Base-by-base conservation (phyloP, 2,797 vertebrate genomes). In the Paramormyrops hopkinsi region DNA sequence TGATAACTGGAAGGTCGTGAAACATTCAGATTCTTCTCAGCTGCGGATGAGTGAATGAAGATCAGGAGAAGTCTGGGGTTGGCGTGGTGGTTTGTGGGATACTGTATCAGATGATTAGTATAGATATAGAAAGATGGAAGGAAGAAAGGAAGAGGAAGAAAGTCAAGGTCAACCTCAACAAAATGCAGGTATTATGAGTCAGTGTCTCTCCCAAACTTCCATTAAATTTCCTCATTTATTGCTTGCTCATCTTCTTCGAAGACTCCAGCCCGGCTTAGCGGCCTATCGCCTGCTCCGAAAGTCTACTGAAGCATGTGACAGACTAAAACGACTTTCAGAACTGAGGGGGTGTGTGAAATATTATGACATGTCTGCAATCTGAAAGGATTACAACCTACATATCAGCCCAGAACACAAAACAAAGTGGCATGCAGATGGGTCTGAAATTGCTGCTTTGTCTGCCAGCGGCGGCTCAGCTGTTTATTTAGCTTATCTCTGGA, bases 371-470 rank as follows among this genome's bases (percentile, higher is more conserved):
- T 96, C 94, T 88, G 94, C 93, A 94, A 93, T 93, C 95, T 94
- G 95, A 96, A 96, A 95, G 95, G 96, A 96, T 96, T 96, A 95
- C 95, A 94, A 95, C 95, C 95, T 95, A 95, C 84, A 95, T 96
- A 96, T 96, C 93, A 95, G 94, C 91, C 93, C 92, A 93, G 95
- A 95, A 94, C 93, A 93, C 94, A 53, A 54, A 86, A 86, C 51
- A 92, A 92, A 92, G 94, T 93, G 94, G 92, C 93, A 96, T 95
- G 95, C 94, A 95, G 95, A 96, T 95, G 84, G 96, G 93, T 94
- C 95, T 96, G 94, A 96, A 96, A 96, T 96, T 96, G 95, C 95
- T 94, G 94, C 94, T 94, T 96, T 96, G 96, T 96, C 96, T 96
- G 92, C 95, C 94, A 95, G 96, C 94, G 94, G 93, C 76, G 91